Conservation (phyloP, 1,140 invertebrate species). For the Microplitis mediator region DNA sequence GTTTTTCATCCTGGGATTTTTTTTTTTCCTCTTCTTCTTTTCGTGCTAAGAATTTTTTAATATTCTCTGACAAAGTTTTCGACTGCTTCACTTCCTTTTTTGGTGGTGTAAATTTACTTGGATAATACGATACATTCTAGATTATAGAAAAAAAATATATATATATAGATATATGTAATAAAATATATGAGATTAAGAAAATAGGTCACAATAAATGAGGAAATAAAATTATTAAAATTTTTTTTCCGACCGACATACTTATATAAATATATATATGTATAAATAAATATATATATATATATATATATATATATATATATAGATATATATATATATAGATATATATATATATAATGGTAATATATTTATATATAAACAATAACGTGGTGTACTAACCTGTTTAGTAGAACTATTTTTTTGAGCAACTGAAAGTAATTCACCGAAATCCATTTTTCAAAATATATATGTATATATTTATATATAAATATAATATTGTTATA, state of each 20-base stretch:
- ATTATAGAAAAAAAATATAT: slow-evolving; percentile 23
- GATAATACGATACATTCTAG: slow-evolving; percentile 68
- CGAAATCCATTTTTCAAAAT: slow-evolving; percentile 72
- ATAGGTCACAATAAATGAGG: slow-evolving; percentile 1
- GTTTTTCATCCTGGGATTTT: slow-evolving; percentile 69
- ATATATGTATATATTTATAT: neutral
- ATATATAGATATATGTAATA: neutral
- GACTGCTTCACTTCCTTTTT: slow-evolving; percentile 77
- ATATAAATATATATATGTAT: neutral
- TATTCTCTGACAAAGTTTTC: slow-evolving; percentile 73
- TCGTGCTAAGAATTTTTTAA: slow-evolving; percentile 81
- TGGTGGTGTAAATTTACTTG: slow-evolving; percentile 78
- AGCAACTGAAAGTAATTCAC: slow-evolving; percentile 65
- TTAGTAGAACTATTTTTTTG: slow-evolving; percentile 65
- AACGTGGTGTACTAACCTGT: slow-evolving; percentile 31
- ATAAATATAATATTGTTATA: neutral
- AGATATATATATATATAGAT: neutral
- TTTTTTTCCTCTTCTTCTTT: slow-evolving; percentile 79
- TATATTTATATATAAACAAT: slow-evolving; percentile 1
- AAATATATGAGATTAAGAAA: slow-evolving; percentile 9
- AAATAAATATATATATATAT: neutral
- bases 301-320: neutral
- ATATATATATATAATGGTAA: neutral
- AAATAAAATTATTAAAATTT: neutral
- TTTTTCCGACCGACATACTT: neutral